A percentile compares a stretch with the other conserved stretches of the same genome.
These are phyloP conservation scores for Steinernema khuongi DNA, from an alignment of 1,140 invertebrate genomes.

Conservation along the genomic window DNA sequence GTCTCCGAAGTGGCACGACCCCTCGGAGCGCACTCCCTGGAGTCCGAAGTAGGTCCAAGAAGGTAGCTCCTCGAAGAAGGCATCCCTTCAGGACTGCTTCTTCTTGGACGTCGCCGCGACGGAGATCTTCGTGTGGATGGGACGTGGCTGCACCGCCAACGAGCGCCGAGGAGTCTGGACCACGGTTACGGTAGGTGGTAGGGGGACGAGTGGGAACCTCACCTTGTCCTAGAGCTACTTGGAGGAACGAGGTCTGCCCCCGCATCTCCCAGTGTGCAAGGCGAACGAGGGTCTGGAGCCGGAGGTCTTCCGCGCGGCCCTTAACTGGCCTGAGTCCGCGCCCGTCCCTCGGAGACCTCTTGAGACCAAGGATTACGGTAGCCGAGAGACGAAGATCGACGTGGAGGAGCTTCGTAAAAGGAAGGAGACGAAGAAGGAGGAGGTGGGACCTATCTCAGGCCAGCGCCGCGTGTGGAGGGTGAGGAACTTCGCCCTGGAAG, in stretches of 20 bases:
- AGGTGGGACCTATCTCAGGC: background rate
- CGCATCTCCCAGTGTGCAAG: background rate
- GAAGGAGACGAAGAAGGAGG: constrained; percentile 36
- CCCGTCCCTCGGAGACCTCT: background rate
- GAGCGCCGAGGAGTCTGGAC: constrained; percentile 73
- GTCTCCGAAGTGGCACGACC: constrained; percentile 69
- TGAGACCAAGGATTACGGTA: background rate
- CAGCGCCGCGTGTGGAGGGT: constrained; percentile 47
- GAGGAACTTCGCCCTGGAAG: constrained; percentile 41
- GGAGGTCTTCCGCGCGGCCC: constrained; percentile 17
- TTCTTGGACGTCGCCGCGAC: constrained; percentile 73
- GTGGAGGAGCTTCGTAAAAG: constrained; percentile 45
- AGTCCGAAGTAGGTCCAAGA: constrained; percentile 66
- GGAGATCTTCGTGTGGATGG: constrained; percentile 77
- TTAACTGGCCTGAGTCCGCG: constrained; percentile 20
- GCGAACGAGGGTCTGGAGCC: constrained; percentile 24
- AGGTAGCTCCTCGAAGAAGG: constrained; percentile 23
- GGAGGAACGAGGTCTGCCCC: background rate
- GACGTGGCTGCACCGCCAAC: constrained; percentile 69
- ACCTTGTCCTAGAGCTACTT: constrained; percentile 15
- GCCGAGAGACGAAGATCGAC: constrained; percentile 3
- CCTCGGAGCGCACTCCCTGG: constrained; percentile 69
- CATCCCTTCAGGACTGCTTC: constrained; percentile 69
- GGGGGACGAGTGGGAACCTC: background rate
- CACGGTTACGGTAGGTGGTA: constrained; percentile 64